Percentiles rank a stretch among this genome's conserved stretches.
These are phyloP conservation scores for Mnemiopsis leidyi DNA, from an alignment of 37 sponge, comb jelly and placozoan species.

Conservation along the genomic window DNA sequence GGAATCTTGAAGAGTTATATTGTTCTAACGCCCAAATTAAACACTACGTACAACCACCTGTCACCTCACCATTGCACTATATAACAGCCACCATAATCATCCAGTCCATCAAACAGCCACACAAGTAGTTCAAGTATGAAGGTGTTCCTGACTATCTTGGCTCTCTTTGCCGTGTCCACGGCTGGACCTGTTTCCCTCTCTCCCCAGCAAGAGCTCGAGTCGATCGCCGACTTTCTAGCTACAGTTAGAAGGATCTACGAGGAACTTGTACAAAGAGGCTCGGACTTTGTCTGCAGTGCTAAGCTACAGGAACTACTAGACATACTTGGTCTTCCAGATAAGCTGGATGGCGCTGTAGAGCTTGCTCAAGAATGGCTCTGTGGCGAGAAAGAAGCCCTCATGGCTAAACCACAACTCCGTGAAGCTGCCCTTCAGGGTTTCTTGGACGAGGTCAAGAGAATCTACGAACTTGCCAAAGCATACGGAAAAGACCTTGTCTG, in stretches of 20 bases:
- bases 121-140: neutral
- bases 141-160: constrained; percentile 26
- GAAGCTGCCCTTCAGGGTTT: constrained; percentile 2
- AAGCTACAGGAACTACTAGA: constrained; percentile 26
- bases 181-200: neutral
- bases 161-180: neutral
- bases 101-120: neutral
- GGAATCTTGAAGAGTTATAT: neutral
- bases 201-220: neutral
- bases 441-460: neutral
- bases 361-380: neutral
- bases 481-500: constrained; percentile 28
- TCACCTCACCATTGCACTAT: neutral
- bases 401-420: neutral
- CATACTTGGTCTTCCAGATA: neutral
- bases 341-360: constrained; percentile 5
- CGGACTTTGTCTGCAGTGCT: constrained; percentile 22
- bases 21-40: neutral
- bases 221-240: neutral
- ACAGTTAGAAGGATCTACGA: neutral
- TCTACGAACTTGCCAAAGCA: neutral
- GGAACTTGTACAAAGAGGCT: neutral
- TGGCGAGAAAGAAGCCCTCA: neutral
- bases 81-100: too few species aligned
- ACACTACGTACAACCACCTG: neutral